Evolutionary conservation across 2,113 vertebrate genomes (phyloP), one percentile per base, ranked within the genome.

Genomic region (Anolis carolinensis): DNA sequence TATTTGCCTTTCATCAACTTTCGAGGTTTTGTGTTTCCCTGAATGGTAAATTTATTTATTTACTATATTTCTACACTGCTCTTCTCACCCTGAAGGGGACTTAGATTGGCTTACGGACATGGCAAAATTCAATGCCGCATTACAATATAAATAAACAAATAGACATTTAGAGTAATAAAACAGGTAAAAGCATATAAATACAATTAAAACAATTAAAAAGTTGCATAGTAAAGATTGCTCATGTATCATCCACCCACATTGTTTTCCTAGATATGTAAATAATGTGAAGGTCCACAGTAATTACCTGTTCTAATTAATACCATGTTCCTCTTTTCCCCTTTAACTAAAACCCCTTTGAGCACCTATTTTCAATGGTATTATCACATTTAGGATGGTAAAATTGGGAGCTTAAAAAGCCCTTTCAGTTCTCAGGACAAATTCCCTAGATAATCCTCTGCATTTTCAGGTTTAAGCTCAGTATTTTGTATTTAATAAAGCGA

Each of bases 341-440:
- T 87, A 90, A 86, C 1, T 4, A 90, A 89, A 89, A 86, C 71
- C 50, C 14, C 87, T 87, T 77, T 13, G 9, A 50, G 4, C 55
- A 90, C 85, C 14, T 81, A 1, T 73, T 76, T 77, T 59, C 79
- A 55, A 70, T 65, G n/a, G 68, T 81, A 87, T 23, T 32, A 25
- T 10, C 7, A 82, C 30, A 74, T 1, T 52, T 85, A 72, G n/a
- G 67, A 52, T 25, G 32, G 55, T 18, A 23, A 83, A 72, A 50
- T 80, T 25, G 36, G 30, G 30, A 18, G 20, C 63, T 84, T 75
- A 75, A 50, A 75, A 59, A 52, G 74, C 50, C 20, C 1, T 65
- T 84, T 82, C 27, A 77, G 0, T 34, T 34, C 6, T 32, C 86
- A 85, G 20, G 25, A 83, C 70, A 81, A 86, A 87, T 84, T 7